Evolutionary conservation across 2,113 vertebrate genomes (phyloP).

Genomic region (Tympanuchus pallidicinctus): DNA sequence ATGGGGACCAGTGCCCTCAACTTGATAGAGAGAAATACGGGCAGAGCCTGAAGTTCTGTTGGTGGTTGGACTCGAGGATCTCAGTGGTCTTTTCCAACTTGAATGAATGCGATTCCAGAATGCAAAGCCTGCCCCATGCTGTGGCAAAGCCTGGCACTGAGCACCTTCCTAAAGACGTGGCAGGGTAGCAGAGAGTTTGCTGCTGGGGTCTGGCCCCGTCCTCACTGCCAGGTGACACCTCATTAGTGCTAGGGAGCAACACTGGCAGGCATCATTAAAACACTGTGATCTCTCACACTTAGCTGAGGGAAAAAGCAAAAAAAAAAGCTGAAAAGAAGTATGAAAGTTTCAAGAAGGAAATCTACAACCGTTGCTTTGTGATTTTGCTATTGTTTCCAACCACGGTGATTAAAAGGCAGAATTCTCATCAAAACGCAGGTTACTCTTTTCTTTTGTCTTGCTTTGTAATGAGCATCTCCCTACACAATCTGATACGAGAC

Average conservation of each 20-base stretch:
- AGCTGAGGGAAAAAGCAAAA: background rate
- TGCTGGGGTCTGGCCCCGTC: background rate
- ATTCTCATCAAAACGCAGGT: background rate
- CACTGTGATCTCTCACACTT: background rate
- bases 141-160: background rate
- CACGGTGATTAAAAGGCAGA: background rate
- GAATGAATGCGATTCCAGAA: background rate
- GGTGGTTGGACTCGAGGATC: too few relatives aligned
- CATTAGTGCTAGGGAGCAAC: constrained; percentile 32
- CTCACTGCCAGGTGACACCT: background rate
- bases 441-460: background rate
- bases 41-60: background rate
- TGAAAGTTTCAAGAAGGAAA: background rate
- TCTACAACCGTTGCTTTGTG: background rate
- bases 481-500: background rate
- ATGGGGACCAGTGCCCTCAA: background rate
- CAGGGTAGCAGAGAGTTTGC: background rate
- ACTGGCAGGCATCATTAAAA: background rate
- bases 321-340: background rate
- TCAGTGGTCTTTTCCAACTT: too few relatives aligned
- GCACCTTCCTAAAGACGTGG: background rate
- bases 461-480: background rate
- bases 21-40: background rate
- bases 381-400: background rate
- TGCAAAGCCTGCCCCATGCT: background rate